Conservation (phyloP, 2,888 invertebrate genomes). For the Tenthredo distinguenda region DNA sequence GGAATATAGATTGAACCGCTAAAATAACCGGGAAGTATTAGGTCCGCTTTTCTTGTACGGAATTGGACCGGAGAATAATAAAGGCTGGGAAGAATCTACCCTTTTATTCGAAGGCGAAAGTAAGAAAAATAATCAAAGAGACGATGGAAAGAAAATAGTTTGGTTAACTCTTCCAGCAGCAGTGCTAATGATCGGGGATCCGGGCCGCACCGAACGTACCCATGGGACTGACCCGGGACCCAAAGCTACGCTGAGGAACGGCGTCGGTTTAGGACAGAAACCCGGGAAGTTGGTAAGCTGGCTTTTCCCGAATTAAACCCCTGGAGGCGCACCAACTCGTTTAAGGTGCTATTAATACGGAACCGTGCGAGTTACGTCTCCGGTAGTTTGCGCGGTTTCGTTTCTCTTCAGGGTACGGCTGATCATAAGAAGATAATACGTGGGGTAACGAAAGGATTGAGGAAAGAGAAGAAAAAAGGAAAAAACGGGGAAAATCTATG, state of each 20-base stretch:
- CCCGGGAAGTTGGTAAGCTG: conserved; percentile 23
- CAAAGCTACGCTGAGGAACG: not conserved
- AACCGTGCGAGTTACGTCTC: conserved; percentile 4
- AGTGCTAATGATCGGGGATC: conserved; percentile 16
- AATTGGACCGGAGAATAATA: not conserved
- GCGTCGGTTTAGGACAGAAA: conserved; percentile 25
- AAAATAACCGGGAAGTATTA: not conserved
- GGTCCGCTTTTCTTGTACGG: not conserved
- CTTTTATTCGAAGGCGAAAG: not conserved
- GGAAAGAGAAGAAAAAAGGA: not conserved
- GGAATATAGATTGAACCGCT: not conserved
- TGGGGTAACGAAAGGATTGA: not conserved
- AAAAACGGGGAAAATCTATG: not conserved
- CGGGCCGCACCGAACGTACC: conserved; percentile 12
- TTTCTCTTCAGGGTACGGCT: not conserved
- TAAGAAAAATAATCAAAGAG: not conserved
- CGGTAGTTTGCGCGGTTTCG: not conserved
- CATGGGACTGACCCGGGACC: conserved; percentile 18
- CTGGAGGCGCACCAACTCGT: not conserved
- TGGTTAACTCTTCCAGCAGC: not conserved
- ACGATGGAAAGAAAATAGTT: not conserved
- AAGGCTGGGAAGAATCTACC: not conserved
- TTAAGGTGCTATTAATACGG: conserved; percentile 24
- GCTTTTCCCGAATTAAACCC: conserved; percentile 25
- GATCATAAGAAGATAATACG: not conserved